A percentile compares a stretch with the other conserved stretches of the same genome.
These are phyloP conservation scores for Rhinogobius similis DNA, from an alignment of 2,113 vertebrate genomes.

Conservation along the genomic window DNA sequence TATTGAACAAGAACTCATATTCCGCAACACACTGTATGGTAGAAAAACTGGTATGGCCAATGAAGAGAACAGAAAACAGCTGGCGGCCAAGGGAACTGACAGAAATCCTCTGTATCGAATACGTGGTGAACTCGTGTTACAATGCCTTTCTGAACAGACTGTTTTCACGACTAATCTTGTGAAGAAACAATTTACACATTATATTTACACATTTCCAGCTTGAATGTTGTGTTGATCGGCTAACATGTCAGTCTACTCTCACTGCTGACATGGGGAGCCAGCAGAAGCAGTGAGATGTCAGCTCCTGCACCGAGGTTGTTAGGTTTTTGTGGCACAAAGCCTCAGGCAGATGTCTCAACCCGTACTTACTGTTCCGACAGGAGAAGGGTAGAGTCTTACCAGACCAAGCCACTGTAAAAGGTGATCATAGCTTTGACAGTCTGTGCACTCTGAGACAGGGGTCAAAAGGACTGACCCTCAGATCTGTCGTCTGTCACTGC, in stretches of 20 bases:
- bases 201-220: neutral
- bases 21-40: no score
- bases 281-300: neutral
- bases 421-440: neutral
- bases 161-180: neutral
- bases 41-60: no score
- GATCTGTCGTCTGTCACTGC: neutral
- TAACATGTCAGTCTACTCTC: neutral
- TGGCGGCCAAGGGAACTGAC: neutral
- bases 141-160: neutral
- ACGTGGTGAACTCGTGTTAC: no score
- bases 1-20: no score
- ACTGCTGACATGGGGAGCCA: neutral
- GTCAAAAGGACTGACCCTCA: neutral
- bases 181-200: neutral
- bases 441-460: neutral
- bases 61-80: neutral
- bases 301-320: neutral
- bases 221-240: neutral
- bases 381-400: neutral
- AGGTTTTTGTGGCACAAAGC: constrained; percentile 2
- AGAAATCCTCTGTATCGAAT: neutral
- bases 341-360: constrained; percentile 6
- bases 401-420: neutral
- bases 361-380: neutral